Evolutionary conservation across 2,797 vertebrate genomes (phyloP).

Genomic region (Coranthus polyacanthus): DNA sequence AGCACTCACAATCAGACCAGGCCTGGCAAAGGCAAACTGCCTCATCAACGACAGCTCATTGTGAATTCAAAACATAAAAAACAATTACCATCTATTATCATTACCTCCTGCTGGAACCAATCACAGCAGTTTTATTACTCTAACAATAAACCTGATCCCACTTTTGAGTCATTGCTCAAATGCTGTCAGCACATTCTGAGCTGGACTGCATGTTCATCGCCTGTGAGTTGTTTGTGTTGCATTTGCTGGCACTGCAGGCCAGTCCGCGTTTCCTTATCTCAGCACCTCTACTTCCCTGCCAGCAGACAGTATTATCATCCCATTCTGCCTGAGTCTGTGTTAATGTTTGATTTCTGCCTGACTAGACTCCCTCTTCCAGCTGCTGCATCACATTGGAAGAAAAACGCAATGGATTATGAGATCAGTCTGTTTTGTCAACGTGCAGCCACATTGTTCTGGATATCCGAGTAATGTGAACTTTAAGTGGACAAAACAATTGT

Average conservation of each 20-base stretch:
- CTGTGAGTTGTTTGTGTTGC: constrained; percentile 34
- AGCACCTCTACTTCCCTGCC: constrained; percentile 28
- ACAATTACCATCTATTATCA: constrained; percentile 18
- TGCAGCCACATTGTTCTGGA: background rate
- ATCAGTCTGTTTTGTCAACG: constrained; percentile 12
- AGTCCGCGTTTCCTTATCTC: constrained; percentile 43
- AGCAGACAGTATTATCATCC: constrained; percentile 40
- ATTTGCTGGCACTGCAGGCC: constrained; percentile 11
- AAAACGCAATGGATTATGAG: constrained; percentile 5
- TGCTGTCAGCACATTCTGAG: constrained; percentile 9
- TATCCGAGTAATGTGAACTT: constrained; percentile 26
- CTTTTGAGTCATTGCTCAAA: constrained; percentile 21
- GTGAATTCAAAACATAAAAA: constrained; percentile 26
- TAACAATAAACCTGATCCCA: constrained; percentile 12
- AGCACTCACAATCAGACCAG: constrained; percentile 30
- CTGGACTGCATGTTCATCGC: constrained; percentile 17
- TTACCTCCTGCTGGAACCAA: constrained; percentile 30
- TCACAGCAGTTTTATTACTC: constrained; percentile 18
- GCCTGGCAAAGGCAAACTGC: constrained; percentile 9
- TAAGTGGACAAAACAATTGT: constrained; percentile 15
- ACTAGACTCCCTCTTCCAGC: constrained; percentile 1
- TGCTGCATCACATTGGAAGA: background rate
- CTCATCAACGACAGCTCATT: constrained; percentile 38
- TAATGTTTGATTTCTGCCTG: constrained; percentile 37
- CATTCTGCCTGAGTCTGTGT: constrained; percentile 23